These are phyloP conservation scores for Habrosyne pyritoides DNA, from an alignment of 2,888 invertebrate genomes.

Conservation along the genomic window DNA sequence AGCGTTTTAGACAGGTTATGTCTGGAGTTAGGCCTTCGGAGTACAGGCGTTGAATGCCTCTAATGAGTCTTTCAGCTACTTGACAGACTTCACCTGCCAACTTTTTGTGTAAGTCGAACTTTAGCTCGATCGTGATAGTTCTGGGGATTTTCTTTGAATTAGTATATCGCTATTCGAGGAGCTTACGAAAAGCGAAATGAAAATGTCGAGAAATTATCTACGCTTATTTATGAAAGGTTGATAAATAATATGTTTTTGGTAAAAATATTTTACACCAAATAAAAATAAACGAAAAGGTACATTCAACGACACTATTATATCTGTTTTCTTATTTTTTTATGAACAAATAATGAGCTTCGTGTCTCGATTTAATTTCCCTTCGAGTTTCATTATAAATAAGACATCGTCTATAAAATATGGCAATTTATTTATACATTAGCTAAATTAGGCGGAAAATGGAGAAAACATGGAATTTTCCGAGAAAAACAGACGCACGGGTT, in stretches of 20 bases:
- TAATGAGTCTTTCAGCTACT: not conserved
- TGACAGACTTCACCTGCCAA: conserved; percentile 1
- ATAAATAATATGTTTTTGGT: not conserved
- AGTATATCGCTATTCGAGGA: not conserved
- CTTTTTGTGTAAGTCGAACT: not conserved
- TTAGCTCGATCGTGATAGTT: not conserved
- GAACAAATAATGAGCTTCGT: no score
- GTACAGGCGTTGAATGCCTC: not conserved
- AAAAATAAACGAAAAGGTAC: no score
- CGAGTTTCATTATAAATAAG: not conserved
- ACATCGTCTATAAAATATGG: not conserved
- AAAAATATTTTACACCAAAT: no score
- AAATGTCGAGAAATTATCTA: not conserved
- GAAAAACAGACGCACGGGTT: not conserved
- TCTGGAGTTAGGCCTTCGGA: not conserved
- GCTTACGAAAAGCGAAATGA: not conserved
- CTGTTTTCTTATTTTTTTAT: not conserved
- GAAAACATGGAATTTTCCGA: not conserved
- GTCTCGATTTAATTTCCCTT: not conserved
- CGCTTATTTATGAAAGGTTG: not conserved
- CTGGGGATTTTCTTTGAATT: not conserved
- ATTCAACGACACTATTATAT: no score
- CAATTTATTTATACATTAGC: not conserved
- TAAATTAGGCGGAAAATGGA: not conserved
- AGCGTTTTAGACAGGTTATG: conserved; percentile 5